Conservation (phyloP, 1,140 invertebrate species). For the Zaprionus tsacasi region DNA sequence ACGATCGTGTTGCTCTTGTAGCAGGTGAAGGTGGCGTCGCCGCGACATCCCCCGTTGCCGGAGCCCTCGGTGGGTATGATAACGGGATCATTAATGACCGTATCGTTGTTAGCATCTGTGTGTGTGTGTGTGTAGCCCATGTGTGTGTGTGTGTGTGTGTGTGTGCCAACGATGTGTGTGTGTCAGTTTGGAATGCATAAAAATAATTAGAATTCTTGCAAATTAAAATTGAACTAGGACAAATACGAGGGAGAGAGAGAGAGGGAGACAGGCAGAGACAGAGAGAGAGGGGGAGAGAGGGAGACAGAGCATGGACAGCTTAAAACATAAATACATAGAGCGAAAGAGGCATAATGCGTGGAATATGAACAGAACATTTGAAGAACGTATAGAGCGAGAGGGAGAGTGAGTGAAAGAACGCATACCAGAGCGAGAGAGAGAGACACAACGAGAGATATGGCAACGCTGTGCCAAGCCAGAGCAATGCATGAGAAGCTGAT, state of each 20-base stretch:
- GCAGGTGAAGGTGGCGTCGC: conserved; percentile 86
- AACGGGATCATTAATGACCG: background rate
- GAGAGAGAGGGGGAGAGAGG: background rate
- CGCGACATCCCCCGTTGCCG: conserved; percentile 83
- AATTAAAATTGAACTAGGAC: conserved; percentile 5
- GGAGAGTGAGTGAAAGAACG: background rate
- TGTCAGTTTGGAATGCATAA: conserved; percentile 26
- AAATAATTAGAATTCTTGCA: conserved; percentile 36
- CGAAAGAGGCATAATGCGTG: background rate
- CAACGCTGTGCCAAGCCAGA: too few species aligned
- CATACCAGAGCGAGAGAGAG: background rate
- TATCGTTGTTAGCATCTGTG: conserved; percentile 13
- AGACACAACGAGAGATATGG: too few species aligned
- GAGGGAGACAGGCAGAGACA: conserved; percentile 5
- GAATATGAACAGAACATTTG: background rate
- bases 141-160: conserved; percentile 18
- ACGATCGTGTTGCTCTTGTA: conserved; percentile 74
- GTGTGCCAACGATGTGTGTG: conserved; percentile 17
- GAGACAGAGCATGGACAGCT: background rate
- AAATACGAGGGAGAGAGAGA: background rate
- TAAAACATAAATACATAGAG: conserved; percentile 1
- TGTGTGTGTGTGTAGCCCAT: background rate
- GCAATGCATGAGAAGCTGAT: too few species aligned
- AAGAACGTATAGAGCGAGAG: background rate
- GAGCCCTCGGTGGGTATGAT: background rate